A percentile compares a stretch with the other conserved stretches of the same genome.
These are phyloP conservation scores for Ophiodon elongatus DNA, from an alignment of 2,113 vertebrate genomes.

Conservation along the genomic window DNA sequence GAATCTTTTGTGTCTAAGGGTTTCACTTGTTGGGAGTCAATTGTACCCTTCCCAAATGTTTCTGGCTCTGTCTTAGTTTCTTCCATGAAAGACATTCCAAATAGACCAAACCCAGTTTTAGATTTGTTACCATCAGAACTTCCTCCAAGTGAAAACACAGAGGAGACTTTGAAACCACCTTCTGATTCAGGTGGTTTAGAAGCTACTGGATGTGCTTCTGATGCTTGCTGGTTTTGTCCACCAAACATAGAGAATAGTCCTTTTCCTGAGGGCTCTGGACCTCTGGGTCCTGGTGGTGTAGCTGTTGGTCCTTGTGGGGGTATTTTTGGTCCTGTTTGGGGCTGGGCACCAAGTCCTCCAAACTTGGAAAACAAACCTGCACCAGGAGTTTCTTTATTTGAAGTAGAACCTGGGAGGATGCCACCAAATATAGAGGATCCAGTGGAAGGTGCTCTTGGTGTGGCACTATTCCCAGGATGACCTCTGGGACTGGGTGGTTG, in stretches of 20 bases:
- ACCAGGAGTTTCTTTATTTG: conserved; percentile 75
- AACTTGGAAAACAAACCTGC: conserved; percentile 81
- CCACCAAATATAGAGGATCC: conserved; percentile 83
- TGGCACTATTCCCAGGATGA: conserved; percentile 51
- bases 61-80: conserved; percentile 82
- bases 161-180: conserved; percentile 86
- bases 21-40: conserved; percentile 18
- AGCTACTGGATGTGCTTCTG: conserved; percentile 36
- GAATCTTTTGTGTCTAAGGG: conserved; percentile 2
- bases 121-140: conserved; percentile 79
- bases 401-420: conserved; percentile 73
- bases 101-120: conserved; percentile 87
- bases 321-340: conserved; percentile 49
- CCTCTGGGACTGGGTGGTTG: conserved; percentile 64
- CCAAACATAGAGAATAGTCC: conserved; percentile 79
- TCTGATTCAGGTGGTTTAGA: conserved; percentile 80
- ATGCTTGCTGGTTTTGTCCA: conserved; percentile 66
- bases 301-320: conserved; percentile 39
- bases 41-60: conserved; percentile 25
- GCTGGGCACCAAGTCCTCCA: conserved; percentile 68
- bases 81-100: conserved; percentile 88
- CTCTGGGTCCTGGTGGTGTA: conserved; percentile 49
- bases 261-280: conserved; percentile 71
- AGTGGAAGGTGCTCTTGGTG: conserved; percentile 58
- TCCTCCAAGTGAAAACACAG: conserved; percentile 85